phyloP scores from a whole-genome alignment of 35 echinoderm and acorn worm species.

The Acanthaster planci region DNA sequence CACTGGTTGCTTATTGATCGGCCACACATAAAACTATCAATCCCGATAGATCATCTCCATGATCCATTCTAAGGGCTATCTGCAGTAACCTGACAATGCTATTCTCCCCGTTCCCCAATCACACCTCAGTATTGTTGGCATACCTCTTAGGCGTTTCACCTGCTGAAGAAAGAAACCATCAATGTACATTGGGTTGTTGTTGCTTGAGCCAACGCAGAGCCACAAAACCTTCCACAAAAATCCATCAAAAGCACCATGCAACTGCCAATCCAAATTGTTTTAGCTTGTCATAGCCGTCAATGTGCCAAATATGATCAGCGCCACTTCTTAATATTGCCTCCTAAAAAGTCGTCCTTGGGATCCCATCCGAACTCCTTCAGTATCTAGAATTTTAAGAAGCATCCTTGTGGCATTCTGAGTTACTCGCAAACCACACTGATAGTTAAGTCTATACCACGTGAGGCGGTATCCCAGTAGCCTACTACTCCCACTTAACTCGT shows the following conservation, averaged over 20 bases:
- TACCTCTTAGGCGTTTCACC: conserved; percentile 33
- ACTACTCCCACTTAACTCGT: conserved; percentile 46
- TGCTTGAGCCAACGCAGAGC: conserved; percentile 52
- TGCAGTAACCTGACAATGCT: conserved; percentile 38
- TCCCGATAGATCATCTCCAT: conserved; percentile 43
- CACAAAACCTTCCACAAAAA: conserved; percentile 80
- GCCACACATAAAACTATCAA: conserved; percentile 60
- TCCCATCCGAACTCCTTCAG: conserved; percentile 51
- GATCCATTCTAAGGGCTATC: conserved; percentile 35
- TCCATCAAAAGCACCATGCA: conserved; percentile 71
- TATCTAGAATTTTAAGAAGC: conserved; percentile 51
- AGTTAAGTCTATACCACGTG: conserved; percentile 61
- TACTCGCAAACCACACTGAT: conserved; percentile 31
- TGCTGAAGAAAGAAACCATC: conserved; percentile 40
- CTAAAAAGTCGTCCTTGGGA: conserved; percentile 35
- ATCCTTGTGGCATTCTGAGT: conserved; percentile 33
- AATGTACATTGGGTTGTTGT: conserved; percentile 62
- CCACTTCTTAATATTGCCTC: conserved; percentile 43
- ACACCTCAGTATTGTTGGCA: conserved; percentile 56
- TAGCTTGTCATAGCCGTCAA: conserved; percentile 83
- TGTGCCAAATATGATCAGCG: conserved; percentile 61
- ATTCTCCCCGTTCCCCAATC: conserved; percentile 84
- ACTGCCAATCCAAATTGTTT: conserved; percentile 74
- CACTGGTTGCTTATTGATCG: conserved; percentile 58
- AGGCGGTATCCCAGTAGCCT: conserved; percentile 48